phyloP scores from a whole-genome alignment of 2,797 vertebrate species.

The Clarias laeviceps region DNA sequence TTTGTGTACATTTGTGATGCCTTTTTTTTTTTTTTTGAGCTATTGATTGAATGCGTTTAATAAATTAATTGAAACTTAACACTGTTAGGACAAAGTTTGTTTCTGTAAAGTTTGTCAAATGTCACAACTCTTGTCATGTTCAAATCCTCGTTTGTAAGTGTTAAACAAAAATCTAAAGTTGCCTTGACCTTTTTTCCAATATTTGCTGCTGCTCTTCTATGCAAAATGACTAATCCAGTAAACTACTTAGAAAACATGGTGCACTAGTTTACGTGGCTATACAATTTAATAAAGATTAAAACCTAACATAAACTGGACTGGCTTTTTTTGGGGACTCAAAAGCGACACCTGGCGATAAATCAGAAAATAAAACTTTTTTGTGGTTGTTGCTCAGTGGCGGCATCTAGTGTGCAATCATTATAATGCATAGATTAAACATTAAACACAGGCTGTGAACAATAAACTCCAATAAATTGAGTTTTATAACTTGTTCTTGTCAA shows the following conservation, averaged over 20 bases:
- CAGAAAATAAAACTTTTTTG: not conserved
- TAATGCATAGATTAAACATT: not conserved
- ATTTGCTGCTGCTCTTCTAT: slow-evolving; percentile 3
- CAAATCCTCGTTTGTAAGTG: not conserved
- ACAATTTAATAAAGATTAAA: slow-evolving; percentile 12
- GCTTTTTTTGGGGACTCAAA: not conserved
- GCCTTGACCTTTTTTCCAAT: not conserved
- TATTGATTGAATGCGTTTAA: not conserved
- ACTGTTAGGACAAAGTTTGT: not conserved
- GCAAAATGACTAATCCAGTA: slow-evolving; percentile 21
- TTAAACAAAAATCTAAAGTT: not conserved
- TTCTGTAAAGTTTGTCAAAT: not conserved
- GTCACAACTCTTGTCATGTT: not conserved
- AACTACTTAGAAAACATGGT: slow-evolving; percentile 14
- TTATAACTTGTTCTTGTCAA: not conserved
- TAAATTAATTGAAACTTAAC: not conserved
- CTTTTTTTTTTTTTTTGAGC: not conserved
- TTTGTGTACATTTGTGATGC: not conserved
- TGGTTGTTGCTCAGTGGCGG: not conserved
- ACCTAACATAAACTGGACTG: no score
- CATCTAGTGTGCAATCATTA: slow-evolving; percentile 4
- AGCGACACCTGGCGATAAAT: slow-evolving; percentile 2
- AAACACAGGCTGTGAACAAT: not conserved
- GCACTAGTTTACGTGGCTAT: slow-evolving; percentile 1
- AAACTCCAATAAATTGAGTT: not conserved